Evolutionary conservation across 1,140 invertebrate species (phyloP).

Genomic region (Pentalonia nigronervosa): DNA sequence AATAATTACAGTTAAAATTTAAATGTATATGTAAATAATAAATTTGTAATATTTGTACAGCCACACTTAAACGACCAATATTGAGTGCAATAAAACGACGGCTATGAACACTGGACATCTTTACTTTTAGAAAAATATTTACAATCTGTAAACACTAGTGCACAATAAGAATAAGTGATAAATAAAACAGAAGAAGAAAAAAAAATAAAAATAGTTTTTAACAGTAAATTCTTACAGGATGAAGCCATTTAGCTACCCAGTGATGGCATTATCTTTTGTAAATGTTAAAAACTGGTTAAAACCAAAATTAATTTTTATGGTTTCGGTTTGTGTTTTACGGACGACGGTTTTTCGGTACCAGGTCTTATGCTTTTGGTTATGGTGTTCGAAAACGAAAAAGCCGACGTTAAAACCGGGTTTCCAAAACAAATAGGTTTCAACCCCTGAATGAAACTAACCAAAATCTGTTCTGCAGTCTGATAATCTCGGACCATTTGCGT

Average conservation of each 20-base stretch:
- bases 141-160: background rate
- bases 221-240: too few relatives aligned
- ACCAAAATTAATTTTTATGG: too few relatives aligned
- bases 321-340: background rate
- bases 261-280: too few relatives aligned
- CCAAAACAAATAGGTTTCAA: background rate
- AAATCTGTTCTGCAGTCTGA: constrained; percentile 70
- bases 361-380: background rate
- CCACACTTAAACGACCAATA: background rate
- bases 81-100: background rate
- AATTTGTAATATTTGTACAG: too few relatives aligned
- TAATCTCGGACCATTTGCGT: constrained; percentile 70
- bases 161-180: background rate
- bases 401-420: background rate
- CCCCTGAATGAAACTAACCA: constrained; percentile 66
- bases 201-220: too few relatives aligned
- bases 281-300: too few relatives aligned
- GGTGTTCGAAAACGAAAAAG: background rate
- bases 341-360: background rate
- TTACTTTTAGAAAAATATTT: background rate
- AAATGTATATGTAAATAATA: background rate
- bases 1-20: background rate
- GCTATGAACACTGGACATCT: background rate
- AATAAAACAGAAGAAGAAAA: too few relatives aligned
- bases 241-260: too few relatives aligned